Conservation (phyloP, 64 coral and sea anemone genomes). For the Porites australiensis region DNA sequence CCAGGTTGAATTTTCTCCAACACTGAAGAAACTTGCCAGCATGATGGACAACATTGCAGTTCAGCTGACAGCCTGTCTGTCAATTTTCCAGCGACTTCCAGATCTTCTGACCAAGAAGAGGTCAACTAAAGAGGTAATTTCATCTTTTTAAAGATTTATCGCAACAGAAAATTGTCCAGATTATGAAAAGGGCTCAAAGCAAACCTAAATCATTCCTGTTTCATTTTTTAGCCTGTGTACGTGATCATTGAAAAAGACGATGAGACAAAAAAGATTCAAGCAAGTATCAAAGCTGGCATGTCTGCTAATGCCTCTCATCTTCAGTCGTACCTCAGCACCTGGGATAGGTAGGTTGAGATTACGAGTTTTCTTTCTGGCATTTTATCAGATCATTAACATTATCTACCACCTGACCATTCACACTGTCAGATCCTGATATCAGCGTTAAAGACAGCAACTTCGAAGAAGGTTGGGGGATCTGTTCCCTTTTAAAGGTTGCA, state of each 20-base stretch:
- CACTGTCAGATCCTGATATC: too few species aligned
- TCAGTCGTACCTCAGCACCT: constrained; percentile 93
- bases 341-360: constrained; percentile 87
- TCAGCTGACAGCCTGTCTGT: constrained; percentile 84
- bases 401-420: too few species aligned
- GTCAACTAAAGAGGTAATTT: constrained; percentile 82
- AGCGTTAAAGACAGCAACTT: too few species aligned
- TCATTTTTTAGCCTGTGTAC: constrained; percentile 76
- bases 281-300: constrained; percentile 94
- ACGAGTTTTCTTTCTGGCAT: too few species aligned
- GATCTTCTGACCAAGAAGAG: constrained; percentile 88
- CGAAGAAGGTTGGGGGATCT: too few species aligned
- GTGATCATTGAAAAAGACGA: constrained; percentile 93
- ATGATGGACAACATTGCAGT: constrained; percentile 97
- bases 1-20: constrained; percentile 98
- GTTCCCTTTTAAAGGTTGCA: too few species aligned
- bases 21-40: constrained; percentile 95
- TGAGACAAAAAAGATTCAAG: constrained; percentile 97
- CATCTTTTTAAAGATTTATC: background rate
- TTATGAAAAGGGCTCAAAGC: background rate
- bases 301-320: constrained; percentile 96
- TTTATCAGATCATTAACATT: too few species aligned
- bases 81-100: constrained; percentile 91
- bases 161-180: background rate
- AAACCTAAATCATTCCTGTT: background rate